Evolutionary conservation across 2,888 invertebrate species (phyloP).

Genomic region (Chrysotoxum bicinctum): DNA sequence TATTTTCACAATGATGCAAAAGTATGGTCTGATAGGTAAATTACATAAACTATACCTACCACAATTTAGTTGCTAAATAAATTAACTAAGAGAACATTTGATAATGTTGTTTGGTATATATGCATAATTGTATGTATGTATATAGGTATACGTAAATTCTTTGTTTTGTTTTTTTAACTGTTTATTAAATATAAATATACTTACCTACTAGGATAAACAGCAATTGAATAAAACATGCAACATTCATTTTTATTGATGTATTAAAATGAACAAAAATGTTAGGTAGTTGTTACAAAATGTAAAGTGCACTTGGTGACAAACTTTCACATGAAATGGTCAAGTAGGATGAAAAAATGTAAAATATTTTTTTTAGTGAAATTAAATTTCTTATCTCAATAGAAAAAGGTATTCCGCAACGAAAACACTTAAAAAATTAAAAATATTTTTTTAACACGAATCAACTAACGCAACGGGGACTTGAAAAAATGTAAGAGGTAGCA

Average conservation of each 20-base stretch:
- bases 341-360: not conserved
- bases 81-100: not conserved
- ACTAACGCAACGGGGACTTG: not conserved
- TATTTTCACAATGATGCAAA: constrained; percentile 16
- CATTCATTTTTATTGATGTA: constrained; percentile 6
- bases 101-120: constrained; percentile 1
- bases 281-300: not conserved
- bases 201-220: not conserved
- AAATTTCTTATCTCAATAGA: not conserved
- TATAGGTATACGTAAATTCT: not conserved
- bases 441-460: constrained; percentile 7
- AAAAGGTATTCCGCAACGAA: not conserved
- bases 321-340: not conserved
- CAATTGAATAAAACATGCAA: not conserved
- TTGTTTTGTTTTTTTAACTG: not conserved
- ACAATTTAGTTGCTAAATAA: not conserved
- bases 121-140: not conserved
- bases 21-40: no score
- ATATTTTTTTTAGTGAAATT: not conserved
- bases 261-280: not conserved
- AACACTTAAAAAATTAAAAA: not conserved
- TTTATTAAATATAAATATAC: not conserved
- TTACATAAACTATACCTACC: not conserved
- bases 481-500: not conserved
- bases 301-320: not conserved